Conservation (phyloP, 2,888 invertebrate genomes). For the Yponomeuta sedellus region DNA sequence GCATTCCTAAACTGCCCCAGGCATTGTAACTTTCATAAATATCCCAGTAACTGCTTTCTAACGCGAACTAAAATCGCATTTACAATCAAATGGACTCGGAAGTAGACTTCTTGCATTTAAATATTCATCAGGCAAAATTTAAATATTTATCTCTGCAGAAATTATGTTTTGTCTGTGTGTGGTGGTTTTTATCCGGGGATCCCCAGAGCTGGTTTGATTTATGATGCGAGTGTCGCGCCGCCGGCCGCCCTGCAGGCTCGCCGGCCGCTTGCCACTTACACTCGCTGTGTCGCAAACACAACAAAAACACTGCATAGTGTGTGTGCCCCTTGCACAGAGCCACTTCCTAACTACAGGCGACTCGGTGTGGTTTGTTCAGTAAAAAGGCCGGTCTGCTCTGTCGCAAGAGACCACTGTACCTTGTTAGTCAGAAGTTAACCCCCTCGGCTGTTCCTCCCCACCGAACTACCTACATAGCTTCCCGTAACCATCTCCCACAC, state of each 20-base stretch:
- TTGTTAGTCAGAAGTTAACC: constrained; percentile 1
- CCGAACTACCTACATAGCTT: not conserved
- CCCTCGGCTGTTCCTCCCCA: not conserved
- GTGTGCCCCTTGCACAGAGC: not conserved
- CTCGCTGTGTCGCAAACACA: constrained; percentile 7
- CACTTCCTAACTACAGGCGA: constrained; percentile 1
- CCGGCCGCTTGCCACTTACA: constrained; percentile 12
- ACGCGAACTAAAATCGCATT: constrained; percentile 1
- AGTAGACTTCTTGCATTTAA: constrained; percentile 4
- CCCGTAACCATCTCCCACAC: too few species aligned
- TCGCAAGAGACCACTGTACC: not conserved
- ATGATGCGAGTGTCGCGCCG: constrained; percentile 56
- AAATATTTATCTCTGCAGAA: constrained; percentile 38
- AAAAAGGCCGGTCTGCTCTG: not conserved
- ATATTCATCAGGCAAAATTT: constrained; percentile 21
- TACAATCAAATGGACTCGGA: constrained; percentile 12
- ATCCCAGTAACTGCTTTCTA: constrained; percentile 1
- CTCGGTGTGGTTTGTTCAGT: not conserved
- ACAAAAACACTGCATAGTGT: constrained; percentile 7
- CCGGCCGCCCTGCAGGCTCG: constrained; percentile 27
- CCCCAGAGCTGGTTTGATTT: constrained; percentile 69
- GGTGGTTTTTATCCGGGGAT: constrained; percentile 45
- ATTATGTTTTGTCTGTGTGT: constrained; percentile 41
- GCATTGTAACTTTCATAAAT: not conserved
- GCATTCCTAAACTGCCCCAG: not conserved